Evolutionary conservation across 2,888 invertebrate genomes (phyloP), one percentile per base, ranked within the genome.

Genomic region (Nysson spinosus): DNA sequence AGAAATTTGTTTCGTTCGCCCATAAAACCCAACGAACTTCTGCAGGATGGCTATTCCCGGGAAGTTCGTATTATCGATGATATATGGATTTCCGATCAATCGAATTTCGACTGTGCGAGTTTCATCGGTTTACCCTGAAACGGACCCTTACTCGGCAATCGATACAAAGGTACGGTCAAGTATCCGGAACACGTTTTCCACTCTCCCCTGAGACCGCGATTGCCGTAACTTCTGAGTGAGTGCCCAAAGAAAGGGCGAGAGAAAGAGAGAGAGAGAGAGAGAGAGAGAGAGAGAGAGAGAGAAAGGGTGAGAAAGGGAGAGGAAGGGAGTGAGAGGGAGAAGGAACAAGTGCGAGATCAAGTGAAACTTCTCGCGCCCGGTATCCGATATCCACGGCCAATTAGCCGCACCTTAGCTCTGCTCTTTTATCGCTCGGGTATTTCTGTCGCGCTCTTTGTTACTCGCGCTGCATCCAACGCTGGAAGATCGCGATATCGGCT

Each of bases 341-440:
- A 47, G 46, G 39, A 44, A 44, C 30, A 49, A 46, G 39, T 34
- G 34, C 28, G 47, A 42, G 44, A 44, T 24, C 57, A 62, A 76
- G 77, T 76, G 73, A 74, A 74, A 72, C 74, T 75, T 56, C 69
- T 62, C 72, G 44, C 62, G 60, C 72, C 58, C 39, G 64, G 69
- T 75, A 72, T 69, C 76, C 69, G 72, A 61, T 75, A 69, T 75
- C 73, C 69, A 73, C 58, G 62, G 66, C 63, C 72, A 75, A 75
- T 75, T 75, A 75, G 65, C 66, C 74, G 52, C 69, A 52, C 73
- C 72, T 66, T 51, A 47, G 30, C 66, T 39, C 28, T 35, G 55
- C 66, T 72, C 69, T 63, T 72, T 66, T 65, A 66, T 66, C 72
- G 57, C 64, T 65, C 63, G 49, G 16, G 14, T 60, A 4, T 58